Evolutionary conservation across 2,888 invertebrate genomes (phyloP), one percentile per base, ranked within the genome.

Genomic region (Caenorhabditis sinica): DNA sequence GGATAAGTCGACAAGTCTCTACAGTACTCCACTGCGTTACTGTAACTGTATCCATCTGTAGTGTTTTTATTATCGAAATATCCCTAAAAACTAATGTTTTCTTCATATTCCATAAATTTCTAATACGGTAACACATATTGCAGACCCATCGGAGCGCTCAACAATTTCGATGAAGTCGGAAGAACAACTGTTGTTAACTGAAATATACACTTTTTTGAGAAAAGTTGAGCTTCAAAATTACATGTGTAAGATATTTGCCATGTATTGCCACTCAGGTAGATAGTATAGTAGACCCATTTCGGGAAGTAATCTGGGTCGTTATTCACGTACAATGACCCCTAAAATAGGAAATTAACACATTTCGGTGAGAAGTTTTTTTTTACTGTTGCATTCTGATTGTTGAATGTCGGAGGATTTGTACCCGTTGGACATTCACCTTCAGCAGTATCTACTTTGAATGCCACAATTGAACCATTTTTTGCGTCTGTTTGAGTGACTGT

Each of bases 341-440:
- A 20, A 28, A 65, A 45, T 6, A 2, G 23, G 6, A 43, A 17
- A 36, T 40, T 20, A 3, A 23, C 40, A 40, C 23, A n/a, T 61
- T 23, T n/a, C n/a, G n/a, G n/a, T n/a, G n/a, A n/a, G n/a, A n/a
- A n/a, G n/a, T n/a, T n/a, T 15, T 40, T 23, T 17, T 0, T 17
- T 23, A 58, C 58, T 13, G 72, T 72, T 30, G 72, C 72, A 45
- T 72, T 72, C 30, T 43, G 58, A 43, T 72, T 72, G 30, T 72
- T 15, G 36, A 77, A 77, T 8, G 71, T 77, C 8, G 77, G 77
- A 11, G 77, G 69, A 40, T 49, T 49, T 0, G 40, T 15, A 20
- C 77, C 77, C 8, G 20, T 20, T 25, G 77, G 77, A 53, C 77
- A 77, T 36, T 13, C 5, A 8, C 53, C 69, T 40, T 20, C 33